Evolutionary conservation across 1,140 invertebrate species (phyloP).

Genomic region (Tetragonula clypearis): DNA sequence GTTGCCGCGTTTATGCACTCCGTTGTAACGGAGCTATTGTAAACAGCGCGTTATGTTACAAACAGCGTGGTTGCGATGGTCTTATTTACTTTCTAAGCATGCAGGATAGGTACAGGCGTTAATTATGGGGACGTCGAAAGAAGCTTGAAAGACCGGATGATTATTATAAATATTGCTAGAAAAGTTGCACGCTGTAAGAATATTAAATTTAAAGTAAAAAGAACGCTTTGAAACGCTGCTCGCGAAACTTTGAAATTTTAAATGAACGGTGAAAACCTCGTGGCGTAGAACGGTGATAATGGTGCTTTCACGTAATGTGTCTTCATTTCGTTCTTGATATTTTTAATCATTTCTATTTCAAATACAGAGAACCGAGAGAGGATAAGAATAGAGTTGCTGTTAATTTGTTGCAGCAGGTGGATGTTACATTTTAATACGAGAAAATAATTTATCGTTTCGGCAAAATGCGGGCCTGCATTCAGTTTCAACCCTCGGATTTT

Average conservation of each 20-base stretch:
- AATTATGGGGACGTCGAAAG: constrained; percentile 30
- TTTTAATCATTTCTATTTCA: background rate
- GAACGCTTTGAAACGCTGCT: background rate
- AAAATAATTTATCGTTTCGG: no score
- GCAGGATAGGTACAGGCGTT: constrained; percentile 7
- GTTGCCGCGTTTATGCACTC: constrained; percentile 11
- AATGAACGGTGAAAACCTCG: background rate
- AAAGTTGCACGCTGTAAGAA: background rate
- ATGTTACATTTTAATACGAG: no score
- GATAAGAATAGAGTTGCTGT: no score
- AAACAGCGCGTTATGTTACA: constrained; percentile 32
- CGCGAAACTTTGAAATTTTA: background rate
- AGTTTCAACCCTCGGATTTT: no score
- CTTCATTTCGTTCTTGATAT: background rate
- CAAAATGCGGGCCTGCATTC: no score
- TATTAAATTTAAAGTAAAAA: background rate
- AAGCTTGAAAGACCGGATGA: background rate
- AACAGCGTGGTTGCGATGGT: constrained; percentile 19
- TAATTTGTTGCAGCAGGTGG: no score
- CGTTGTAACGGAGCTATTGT: constrained; percentile 33
- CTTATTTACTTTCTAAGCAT: constrained; percentile 35
- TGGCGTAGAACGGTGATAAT: background rate
- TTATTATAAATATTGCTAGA: constrained; percentile 17
- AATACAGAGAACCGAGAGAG: background rate
- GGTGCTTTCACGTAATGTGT: no score